phyloP scores from a whole-genome alignment of 2,113 vertebrate species.

The Pseudorhombus dupliciocellatus region DNA sequence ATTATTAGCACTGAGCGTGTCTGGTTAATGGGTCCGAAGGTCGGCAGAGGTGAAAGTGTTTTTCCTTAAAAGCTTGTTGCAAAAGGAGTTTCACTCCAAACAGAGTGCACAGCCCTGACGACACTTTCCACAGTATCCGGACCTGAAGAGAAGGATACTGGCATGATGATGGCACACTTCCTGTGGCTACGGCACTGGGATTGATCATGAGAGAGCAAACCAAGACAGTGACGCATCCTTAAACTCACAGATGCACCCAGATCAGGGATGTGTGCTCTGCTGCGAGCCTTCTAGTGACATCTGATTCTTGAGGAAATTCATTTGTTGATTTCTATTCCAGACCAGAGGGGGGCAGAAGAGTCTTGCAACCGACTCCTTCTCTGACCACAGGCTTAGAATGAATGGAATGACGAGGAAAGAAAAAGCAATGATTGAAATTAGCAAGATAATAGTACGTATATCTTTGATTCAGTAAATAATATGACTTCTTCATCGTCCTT shows the following conservation, averaged over 20 bases:
- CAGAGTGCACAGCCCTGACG: slow-evolving; percentile 11
- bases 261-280: not conserved
- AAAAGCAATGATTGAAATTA: not conserved
- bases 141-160: not conserved
- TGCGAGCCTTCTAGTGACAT: too few species aligned
- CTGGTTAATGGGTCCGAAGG: slow-evolving; percentile 73
- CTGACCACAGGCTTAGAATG: not conserved
- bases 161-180: not conserved
- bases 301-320: not conserved
- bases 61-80: slow-evolving; percentile 60
- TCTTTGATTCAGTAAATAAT: not conserved
- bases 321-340: not conserved
- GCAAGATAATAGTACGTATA: not conserved
- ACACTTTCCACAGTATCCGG: slow-evolving; percentile 11
- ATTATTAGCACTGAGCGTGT: slow-evolving; percentile 52
- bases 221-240: not conserved
- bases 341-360: slow-evolving; percentile 47
- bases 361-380: not conserved
- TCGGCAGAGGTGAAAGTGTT: slow-evolving; percentile 31
- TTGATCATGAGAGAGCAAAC: slow-evolving; percentile 8
- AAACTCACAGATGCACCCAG: not conserved
- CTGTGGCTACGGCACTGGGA: not conserved
- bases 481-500: not conserved
- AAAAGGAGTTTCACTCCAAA: slow-evolving; percentile 32
- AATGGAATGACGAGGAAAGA: not conserved